phyloP scores from a whole-genome alignment of 2,113 vertebrate genomes.

The Ictidomys tridecemlineatus region DNA sequence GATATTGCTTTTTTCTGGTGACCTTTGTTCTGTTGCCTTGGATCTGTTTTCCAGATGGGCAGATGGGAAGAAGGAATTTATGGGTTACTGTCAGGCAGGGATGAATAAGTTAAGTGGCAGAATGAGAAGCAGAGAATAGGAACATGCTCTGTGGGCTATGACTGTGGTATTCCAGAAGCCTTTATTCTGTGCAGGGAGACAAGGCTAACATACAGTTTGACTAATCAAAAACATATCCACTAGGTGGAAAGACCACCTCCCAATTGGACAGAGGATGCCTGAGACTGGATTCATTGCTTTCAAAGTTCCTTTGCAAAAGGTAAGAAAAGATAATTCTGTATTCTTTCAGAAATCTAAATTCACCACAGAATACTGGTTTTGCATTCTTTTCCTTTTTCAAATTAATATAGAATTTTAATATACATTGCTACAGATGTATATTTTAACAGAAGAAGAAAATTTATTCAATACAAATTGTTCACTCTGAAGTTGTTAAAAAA shows the following conservation, averaged over 20 bases:
- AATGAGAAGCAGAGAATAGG: not conserved
- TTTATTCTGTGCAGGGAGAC: not conserved
- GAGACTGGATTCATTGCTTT: constrained; percentile 96
- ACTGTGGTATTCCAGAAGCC: not conserved
- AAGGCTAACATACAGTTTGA: not conserved
- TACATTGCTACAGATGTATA: no score
- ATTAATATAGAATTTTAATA: no score
- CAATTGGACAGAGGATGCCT: constrained; percentile 90
- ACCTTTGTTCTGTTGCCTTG: not conserved
- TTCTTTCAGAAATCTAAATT: constrained; percentile 34
- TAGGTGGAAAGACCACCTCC: constrained; percentile 92
- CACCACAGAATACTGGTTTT: not conserved
- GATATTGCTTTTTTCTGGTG: not conserved
- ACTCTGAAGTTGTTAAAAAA: not conserved
- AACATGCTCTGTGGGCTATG: not conserved
- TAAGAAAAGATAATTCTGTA: constrained; percentile 71
- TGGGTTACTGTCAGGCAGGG: not conserved
- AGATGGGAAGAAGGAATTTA: not conserved
- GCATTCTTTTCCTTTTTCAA: no score
- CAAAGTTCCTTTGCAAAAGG: constrained; percentile 94
- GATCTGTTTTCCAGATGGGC: not conserved
- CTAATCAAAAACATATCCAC: not conserved
- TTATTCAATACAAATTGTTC: not conserved
- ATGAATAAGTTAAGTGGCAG: not conserved
- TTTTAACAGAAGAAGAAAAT: not conserved